Evolutionary conservation across 1,140 invertebrate species (phyloP), one percentile per base, ranked within the genome.

Genomic region (Drosophila mauritiana): DNA sequence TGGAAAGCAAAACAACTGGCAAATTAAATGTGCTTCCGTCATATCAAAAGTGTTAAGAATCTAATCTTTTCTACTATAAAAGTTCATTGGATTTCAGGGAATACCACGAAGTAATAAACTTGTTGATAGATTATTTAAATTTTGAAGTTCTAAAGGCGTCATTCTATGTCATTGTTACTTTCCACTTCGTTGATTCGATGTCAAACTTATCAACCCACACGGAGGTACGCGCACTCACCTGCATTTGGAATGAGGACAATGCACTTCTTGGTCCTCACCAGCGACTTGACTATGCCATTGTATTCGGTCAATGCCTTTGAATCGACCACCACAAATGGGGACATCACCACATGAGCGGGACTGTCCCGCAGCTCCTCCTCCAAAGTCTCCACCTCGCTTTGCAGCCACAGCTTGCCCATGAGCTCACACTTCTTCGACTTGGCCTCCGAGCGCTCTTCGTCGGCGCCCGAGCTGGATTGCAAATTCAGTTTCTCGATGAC

Each of bases 211-310:
- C 27, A 17, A 20, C 31, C 46, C 27, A 63, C 46, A n/a, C 7
- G n/a, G 10, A 10, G 1, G n/a, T 49, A 8, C 27, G 45, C 20
- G 6, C 22, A 93, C 94, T 94, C 85, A 97, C 97, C 96, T 86
- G 95, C 94, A 80, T 95, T 94, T 4, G 97, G 97, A 70, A 98
- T 95, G 20, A 98, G 93, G 31, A 97, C 93, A 59, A 98, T 95
- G 85, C 97, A 97, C 80, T 96, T 95, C 59, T 95, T 95, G 1
- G 95, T 94, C 78, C 94, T 93, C 5, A 97, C 94, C 36, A 98
- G 92, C 74, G 96, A 96, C 85, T 97, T 97, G 17, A 98, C 94
- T 42, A 95, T 93, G 25, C 94, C 93, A 55, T 96, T 95, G 83
- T 96, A 94, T 63, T 95, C 94, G 54, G 95, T 95, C 15, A 97